Base-by-base conservation (phyloP, 2,888 invertebrate species). In the Tromatobia lineatoria region DNA sequence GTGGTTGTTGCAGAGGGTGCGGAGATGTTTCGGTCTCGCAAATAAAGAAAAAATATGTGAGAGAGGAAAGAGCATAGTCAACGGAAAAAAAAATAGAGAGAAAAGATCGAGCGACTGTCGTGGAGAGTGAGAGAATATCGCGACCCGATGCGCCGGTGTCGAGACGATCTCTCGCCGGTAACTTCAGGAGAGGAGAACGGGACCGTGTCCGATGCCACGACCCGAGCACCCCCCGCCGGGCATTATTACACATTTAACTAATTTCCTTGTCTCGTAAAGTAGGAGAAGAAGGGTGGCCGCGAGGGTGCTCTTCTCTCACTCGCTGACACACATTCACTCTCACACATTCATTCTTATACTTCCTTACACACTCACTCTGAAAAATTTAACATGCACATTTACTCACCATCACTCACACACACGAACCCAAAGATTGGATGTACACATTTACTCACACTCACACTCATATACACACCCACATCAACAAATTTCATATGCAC, bases 211-310 rank as follows among this genome's bases (percentile, higher is more conserved):
- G 85, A 80, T 86, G 87, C 86, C 85, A 79, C 79, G 87, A 82
- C 54, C 83, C 79, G 82, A 75, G 80, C 79, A 85, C 87, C 90
- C 86, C 89, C 89, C 88, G 89, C 87, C 61, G 90, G 83, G 91
- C 88, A 88, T 91, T 92, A 92, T 91, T 92, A 92, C 90, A 89
- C 89, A 91, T 91, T 92, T 90, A 92, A 91, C 92, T 91, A 92
- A 92, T 92, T 92, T 91, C 90, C 90, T 88, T 91, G 92, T 91
- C 91, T 92, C 92, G 88, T 91, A 92, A 92, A 91, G 87, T 88
- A 89, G 83, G 84, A 81, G 87, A 89, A 89, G 89, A 90, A 88
- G 69, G 64, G 73, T 38, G 70, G 54, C 61, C 20, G 45, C 87
- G 70, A 38, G 76, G 38, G 50, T 42, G 66, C 80, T 23, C 29